Evolutionary conservation across 2,888 invertebrate species (phyloP).

Genomic region (Nemotelus nigrinus): DNA sequence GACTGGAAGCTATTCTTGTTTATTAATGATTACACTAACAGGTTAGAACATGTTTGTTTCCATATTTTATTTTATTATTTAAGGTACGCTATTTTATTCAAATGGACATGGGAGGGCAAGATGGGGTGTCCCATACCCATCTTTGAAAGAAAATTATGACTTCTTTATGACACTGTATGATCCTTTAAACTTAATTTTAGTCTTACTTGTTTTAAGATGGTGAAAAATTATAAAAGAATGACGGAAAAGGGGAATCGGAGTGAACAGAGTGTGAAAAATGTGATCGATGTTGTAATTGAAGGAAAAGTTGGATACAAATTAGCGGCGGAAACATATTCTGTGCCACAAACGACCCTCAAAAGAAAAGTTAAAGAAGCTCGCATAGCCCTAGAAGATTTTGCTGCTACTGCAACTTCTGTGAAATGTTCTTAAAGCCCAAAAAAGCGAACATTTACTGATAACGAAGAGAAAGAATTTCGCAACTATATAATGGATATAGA

Average conservation of each 20-base stretch:
- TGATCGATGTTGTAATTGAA: no score
- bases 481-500: not conserved
- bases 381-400: not conserved
- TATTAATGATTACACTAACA: conserved; percentile 20
- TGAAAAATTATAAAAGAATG: conserved; percentile 1
- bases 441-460: not conserved
- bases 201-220: not conserved
- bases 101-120: conserved; percentile 11
- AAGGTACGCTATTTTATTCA: conserved; percentile 5
- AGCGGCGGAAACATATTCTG: not conserved
- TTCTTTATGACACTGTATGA: conserved; percentile 7
- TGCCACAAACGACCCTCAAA: not conserved
- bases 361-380: not conserved
- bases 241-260: not conserved
- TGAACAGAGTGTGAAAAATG: not conserved
- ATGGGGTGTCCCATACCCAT: not conserved
- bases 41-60: conserved; percentile 36
- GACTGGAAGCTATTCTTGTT: conserved; percentile 39
- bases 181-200: not conserved
- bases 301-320: not conserved
- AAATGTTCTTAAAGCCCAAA: not conserved
- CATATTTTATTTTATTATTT: conserved; percentile 31
- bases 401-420: not conserved
- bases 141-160: not conserved
- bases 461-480: not conserved